A percentile compares a stretch with the other conserved stretches of the same genome.
Evolutionary conservation across 2,113 vertebrate genomes (phyloP).

Genomic region (Tupaia tana): DNA sequence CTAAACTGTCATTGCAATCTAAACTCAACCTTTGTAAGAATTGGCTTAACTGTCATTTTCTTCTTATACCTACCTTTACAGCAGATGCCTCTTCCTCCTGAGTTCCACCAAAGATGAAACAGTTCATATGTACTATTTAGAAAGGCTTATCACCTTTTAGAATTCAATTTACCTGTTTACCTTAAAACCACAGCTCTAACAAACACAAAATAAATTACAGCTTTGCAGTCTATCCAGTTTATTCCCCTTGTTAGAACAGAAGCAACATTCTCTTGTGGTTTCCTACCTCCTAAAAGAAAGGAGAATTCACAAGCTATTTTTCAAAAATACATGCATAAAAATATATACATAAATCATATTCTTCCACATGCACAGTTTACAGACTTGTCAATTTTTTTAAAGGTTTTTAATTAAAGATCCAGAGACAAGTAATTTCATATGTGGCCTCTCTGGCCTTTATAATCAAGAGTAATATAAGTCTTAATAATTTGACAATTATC

Average conservation of each 20-base stretch:
- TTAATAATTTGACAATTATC: not conserved
- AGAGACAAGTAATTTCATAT: not conserved
- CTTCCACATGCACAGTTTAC: not conserved
- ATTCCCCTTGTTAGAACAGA: not conserved
- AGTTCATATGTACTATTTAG: not conserved
- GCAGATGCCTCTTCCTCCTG: not conserved
- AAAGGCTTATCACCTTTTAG: not conserved
- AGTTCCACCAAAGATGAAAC: not conserved
- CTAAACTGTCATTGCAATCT: not conserved
- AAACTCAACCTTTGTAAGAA: not conserved
- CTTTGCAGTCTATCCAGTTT: not conserved
- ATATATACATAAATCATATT: not conserved
- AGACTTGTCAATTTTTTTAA: not conserved
- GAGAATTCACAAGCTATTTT: not conserved
- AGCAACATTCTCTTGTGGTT: not conserved
- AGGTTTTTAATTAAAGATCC: not conserved
- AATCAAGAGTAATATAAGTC: not conserved
- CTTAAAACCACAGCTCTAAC: not conserved
- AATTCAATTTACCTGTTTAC: not conserved
- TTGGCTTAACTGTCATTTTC: not conserved
- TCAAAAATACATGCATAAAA: not conserved
- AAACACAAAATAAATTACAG: not conserved
- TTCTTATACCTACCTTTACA: not conserved
- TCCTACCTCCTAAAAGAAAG: not conserved
- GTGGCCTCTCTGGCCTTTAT: not conserved